Evolutionary conservation across 2,113 vertebrate genomes (phyloP), one percentile per base, ranked within the genome.

Genomic region (Cyanocitta stelleri): DNA sequence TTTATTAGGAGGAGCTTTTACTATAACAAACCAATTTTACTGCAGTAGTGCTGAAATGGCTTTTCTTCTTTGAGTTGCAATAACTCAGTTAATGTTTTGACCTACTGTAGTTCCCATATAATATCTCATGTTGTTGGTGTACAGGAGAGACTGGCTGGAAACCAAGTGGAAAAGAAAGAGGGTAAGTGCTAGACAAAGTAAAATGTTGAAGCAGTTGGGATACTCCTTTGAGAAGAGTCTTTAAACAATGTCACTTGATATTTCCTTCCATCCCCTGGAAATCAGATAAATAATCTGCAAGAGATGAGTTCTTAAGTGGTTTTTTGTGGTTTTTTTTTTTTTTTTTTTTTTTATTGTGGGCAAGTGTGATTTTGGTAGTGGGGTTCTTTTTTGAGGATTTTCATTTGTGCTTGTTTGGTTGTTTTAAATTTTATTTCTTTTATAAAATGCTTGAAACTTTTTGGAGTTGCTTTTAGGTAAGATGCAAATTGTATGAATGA

Each of bases 81-180:
- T 94, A 91, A 97, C n/a, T 96, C 33, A 94, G 73, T 95, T 96
- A 87, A 81, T 91, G 81, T 97, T 94, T 96, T 95, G 89, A 93
- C 93, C 61, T 89, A 74, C 95, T 95, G 93, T 95, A 96, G 55
- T 97, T 97, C 96, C 94, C 79, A 92, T 95, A 76, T 95, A 96
- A 90, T 96, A 82, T 98, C 96, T 97, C 69, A 80, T 98, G 96
- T 97, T 85, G 58, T 98, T 98, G 95, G 74, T 93, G 63, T 96
- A 84, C 97, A 99, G 99, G 99, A 97, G 99, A 99, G 97, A 99
- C 99, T 91, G 99, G 99, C 90, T 99, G 99, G 99, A 99, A 99
- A 98, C 98, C 99, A 78, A 98, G 98, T 3, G 98, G 98, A 75
- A 99, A 98, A 98, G 99, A 99, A 96, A 98, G 97, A 97, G 97